These are phyloP conservation scores for Tenualosa ilisha DNA, from an alignment of 2,797 vertebrate species.

Conservation along the genomic window DNA sequence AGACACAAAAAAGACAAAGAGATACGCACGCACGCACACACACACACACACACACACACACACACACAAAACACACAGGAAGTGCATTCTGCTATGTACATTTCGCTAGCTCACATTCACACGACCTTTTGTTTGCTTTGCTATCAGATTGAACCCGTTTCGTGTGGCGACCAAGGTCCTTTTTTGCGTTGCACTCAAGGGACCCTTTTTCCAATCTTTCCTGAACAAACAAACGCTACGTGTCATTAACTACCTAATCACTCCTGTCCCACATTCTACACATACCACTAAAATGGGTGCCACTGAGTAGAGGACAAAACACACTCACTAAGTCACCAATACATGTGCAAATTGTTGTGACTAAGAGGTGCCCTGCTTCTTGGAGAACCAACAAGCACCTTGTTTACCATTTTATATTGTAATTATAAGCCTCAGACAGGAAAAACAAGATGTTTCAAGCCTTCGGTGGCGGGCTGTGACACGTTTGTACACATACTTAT, in stretches of 20 bases:
- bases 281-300: neutral
- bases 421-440: slow-evolving; percentile 10
- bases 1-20: neutral
- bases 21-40: neutral
- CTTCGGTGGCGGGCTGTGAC: slow-evolving; percentile 4
- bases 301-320: neutral
- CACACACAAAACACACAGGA: slow-evolving; percentile 10
- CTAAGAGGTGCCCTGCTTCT: slow-evolving; percentile 20
- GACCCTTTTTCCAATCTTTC: slow-evolving; percentile 34
- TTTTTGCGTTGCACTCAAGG: neutral
- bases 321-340: neutral
- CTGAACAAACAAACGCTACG: slow-evolving; percentile 49
- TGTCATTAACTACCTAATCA: slow-evolving; percentile 49
- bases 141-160: slow-evolving; percentile 1
- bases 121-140: neutral
- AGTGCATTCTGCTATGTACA: neutral
- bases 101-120: neutral
- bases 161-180: neutral
- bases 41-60: slow-evolving; percentile 10
- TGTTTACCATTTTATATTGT: slow-evolving; percentile 18
- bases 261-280: neutral
- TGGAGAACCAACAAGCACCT: neutral
- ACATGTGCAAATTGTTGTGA: slow-evolving; percentile 24
- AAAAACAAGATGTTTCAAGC: slow-evolving; percentile 13
- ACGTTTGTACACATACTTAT: slow-evolving; percentile 2